A percentile compares a stretch with the other conserved stretches of the same genome.
Conservation (phyloP, 1,140 invertebrate species). For the Temnothorax longispinosus region DNA sequence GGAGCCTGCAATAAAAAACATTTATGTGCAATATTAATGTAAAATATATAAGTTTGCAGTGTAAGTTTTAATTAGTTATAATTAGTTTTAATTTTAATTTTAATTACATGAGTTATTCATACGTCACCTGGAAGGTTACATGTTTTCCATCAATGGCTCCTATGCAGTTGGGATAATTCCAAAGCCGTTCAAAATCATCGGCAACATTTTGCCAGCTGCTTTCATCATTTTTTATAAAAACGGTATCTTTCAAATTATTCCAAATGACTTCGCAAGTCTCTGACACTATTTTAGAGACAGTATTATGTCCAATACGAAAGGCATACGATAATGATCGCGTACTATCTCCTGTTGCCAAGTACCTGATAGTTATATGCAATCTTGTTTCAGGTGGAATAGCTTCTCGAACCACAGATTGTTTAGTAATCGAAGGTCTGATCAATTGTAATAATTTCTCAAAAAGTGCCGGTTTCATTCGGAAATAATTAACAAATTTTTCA, state of each 20-base stretch:
- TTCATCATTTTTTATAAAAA: not conserved
- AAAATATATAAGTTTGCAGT: no score
- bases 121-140: not conserved
- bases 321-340: no score
- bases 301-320: no score
- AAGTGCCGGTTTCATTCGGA: not conserved
- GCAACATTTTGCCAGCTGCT: not conserved
- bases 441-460: not conserved
- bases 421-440: not conserved
- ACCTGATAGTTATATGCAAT: not conserved
- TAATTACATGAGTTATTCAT: not conserved
- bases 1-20: not conserved
- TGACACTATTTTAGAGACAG: no score
- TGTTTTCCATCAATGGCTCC: no score
- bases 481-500: slow-evolving; percentile 17
- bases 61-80: no score
- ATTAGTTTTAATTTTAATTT: not conserved
- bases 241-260: not conserved
- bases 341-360: not conserved
- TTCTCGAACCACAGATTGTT: not conserved
- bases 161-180: no score
- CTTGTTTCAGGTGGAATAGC: slow-evolving; percentile 1
- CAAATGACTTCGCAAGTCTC: no score
- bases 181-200: not conserved
- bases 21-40: no score